Percentiles rank a stretch among this genome's conserved stretches.
phyloP scores from a whole-genome alignment of 2,113 vertebrate genomes.

The Dipodomys merriami region DNA sequence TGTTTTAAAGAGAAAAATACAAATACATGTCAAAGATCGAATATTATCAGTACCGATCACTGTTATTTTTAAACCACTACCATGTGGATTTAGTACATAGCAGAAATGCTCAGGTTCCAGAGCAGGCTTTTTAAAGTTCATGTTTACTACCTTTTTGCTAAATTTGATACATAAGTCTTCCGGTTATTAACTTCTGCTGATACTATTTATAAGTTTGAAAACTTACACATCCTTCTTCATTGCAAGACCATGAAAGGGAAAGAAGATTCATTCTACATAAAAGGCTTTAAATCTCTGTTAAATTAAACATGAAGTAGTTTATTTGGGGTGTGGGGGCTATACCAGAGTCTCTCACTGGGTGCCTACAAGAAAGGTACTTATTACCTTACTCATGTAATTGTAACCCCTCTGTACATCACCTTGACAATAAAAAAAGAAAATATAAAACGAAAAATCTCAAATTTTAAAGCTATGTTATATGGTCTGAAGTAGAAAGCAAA shows the following conservation, averaged over 20 bases:
- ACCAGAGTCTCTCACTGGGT: too few relatives aligned
- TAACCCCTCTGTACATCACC: too few relatives aligned
- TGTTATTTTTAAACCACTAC: not conserved
- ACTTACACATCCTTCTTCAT: not conserved
- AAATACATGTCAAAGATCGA: not conserved
- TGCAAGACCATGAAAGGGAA: not conserved
- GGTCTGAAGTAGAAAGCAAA: not conserved
- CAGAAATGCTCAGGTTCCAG: not conserved
- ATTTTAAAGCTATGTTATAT: not conserved
- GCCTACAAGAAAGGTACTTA: too few relatives aligned
- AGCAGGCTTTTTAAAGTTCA: not conserved
- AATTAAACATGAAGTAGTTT: slow-evolving; percentile 8
- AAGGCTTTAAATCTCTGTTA: not conserved
- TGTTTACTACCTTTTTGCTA: not conserved
- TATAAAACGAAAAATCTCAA: not conserved
- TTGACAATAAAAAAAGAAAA: too few relatives aligned
- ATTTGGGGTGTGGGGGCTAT: too few relatives aligned
- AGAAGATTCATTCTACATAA: not conserved
- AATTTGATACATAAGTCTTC: not conserved
- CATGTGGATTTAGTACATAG: not conserved
- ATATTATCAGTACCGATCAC: not conserved
- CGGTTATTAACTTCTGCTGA: not conserved
- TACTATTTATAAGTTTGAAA: not conserved
- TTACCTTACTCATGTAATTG: too few relatives aligned
- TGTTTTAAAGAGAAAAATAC: not conserved